Evolutionary conservation across 2,113 vertebrate species (phyloP).

Genomic region (Orientallactaga bullata): DNA sequence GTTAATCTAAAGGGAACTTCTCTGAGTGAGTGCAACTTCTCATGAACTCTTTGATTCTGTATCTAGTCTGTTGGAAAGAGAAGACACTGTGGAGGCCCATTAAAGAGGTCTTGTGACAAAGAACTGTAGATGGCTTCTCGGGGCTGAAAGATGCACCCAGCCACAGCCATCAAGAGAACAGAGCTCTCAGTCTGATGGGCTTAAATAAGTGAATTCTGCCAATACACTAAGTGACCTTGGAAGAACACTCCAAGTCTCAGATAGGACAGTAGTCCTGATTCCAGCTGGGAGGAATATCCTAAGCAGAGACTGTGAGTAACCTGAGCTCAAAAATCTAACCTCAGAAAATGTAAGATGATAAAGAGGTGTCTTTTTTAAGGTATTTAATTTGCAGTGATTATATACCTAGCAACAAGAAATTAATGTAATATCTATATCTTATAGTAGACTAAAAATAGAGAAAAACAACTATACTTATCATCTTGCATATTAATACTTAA

Average conservation of each 20-base stretch:
- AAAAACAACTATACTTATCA: neutral
- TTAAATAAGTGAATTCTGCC: neutral
- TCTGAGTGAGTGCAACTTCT: neutral
- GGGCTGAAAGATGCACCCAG: neutral
- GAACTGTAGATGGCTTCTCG: neutral
- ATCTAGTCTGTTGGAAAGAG: neutral
- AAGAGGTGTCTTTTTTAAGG: neutral
- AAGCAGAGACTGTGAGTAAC: neutral
- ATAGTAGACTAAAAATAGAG: neutral
- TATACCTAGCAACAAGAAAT: neutral
- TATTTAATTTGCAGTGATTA: neutral
- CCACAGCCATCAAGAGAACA: neutral
- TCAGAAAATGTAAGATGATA: neutral
- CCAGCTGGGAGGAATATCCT: neutral
- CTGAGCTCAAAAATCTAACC: neutral
- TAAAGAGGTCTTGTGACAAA: neutral
- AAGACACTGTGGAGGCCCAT: neutral
- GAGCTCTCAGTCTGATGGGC: neutral
- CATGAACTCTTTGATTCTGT: neutral
- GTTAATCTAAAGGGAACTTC: neutral
- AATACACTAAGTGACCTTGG: neutral
- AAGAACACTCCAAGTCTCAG: neutral
- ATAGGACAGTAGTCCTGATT: neutral
- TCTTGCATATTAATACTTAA: conserved; percentile 10
- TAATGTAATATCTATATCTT: neutral